These are phyloP conservation scores for Perizoma affinitatum DNA, from an alignment of 2,888 invertebrate genomes.

Conservation along the genomic window DNA sequence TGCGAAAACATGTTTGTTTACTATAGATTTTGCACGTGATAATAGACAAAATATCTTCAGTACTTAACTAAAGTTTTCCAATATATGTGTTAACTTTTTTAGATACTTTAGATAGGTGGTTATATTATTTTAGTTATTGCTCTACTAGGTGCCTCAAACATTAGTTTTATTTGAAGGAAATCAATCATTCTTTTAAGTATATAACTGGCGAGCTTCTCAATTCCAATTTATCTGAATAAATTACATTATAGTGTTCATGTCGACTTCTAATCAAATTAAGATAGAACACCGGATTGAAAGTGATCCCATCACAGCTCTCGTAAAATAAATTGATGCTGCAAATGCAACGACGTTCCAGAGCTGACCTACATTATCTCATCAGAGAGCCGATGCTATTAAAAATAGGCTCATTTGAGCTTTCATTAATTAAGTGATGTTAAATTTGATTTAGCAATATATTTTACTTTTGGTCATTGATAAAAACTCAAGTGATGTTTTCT, in stretches of 20 bases:
- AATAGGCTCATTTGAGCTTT: conserved; percentile 47
- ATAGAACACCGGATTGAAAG: conserved; percentile 41
- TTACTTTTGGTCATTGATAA: conserved; percentile 4
- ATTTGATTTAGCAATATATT: conserved; percentile 10
- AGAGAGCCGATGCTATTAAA: conserved; percentile 41
- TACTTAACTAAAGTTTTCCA: too few species aligned
- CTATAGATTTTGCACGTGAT: too few species aligned
- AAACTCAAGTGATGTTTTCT: conserved; percentile 1
- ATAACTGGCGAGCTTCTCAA: neutral
- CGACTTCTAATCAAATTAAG: conserved; percentile 33
- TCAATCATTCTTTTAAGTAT: too few species aligned
- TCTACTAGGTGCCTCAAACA: too few species aligned
- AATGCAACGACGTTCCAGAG: conserved; percentile 39
- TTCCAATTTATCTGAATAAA: conserved; percentile 11
- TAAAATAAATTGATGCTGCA: conserved; percentile 37
- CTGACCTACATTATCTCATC: conserved; percentile 53
- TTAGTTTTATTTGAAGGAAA: too few species aligned
- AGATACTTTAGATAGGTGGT: too few species aligned
- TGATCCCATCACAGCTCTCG: conserved; percentile 29
- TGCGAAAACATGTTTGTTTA: too few species aligned
- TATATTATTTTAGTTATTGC: too few species aligned
- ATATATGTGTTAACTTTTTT: too few species aligned
- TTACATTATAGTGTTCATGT: conserved; percentile 16
- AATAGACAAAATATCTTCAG: too few species aligned
- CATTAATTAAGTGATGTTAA: conserved; percentile 22